These are phyloP conservation scores for Apogon talboti DNA, from an alignment of 2,797 vertebrate genomes.

Conservation along the genomic window DNA sequence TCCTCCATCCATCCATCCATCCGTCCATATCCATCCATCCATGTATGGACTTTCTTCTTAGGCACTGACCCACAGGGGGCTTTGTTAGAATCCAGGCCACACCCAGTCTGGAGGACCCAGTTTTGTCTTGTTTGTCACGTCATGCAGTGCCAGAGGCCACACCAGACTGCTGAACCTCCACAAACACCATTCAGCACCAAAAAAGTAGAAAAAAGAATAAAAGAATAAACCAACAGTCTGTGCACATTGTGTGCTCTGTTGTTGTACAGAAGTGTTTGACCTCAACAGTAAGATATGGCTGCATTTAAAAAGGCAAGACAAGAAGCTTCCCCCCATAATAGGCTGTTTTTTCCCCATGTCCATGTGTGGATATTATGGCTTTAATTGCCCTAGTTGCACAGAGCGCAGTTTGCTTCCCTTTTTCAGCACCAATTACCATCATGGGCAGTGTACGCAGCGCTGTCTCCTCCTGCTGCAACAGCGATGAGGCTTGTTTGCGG, in stretches of 20 bases:
- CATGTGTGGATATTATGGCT: conserved; percentile 35
- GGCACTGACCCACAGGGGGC: conserved; percentile 67
- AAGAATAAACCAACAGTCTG: not conserved
- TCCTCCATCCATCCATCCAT: conserved; percentile 51
- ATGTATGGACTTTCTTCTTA: conserved; percentile 55
- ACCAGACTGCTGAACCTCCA: conserved; percentile 4
- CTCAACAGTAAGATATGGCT: conserved; percentile 44
- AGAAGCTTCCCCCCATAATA: conserved; percentile 37
- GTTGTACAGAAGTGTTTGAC: conserved; percentile 53
- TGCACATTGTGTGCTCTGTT: conserved; percentile 5
- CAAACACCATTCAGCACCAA: conserved; percentile 37
- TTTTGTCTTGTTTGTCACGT: conserved; percentile 51
- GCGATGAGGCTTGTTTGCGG: conserved; percentile 61
- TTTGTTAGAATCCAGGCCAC: conserved; percentile 75
- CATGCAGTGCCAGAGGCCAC: conserved; percentile 37
- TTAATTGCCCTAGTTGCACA: conserved; percentile 49
- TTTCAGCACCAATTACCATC: conserved; percentile 69
- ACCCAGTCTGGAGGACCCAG: conserved; percentile 59
- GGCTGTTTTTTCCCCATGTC: conserved; percentile 6
- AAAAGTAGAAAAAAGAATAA: too few relatives aligned
- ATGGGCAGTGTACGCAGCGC: conserved; percentile 67
- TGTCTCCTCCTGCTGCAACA: conserved; percentile 46
- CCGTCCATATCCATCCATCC: conserved; percentile 48
- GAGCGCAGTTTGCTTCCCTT: conserved; percentile 33
- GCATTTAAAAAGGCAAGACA: conserved; percentile 35